phyloP scores from a whole-genome alignment of 1,140 invertebrate species.

The Planococcus citri region DNA sequence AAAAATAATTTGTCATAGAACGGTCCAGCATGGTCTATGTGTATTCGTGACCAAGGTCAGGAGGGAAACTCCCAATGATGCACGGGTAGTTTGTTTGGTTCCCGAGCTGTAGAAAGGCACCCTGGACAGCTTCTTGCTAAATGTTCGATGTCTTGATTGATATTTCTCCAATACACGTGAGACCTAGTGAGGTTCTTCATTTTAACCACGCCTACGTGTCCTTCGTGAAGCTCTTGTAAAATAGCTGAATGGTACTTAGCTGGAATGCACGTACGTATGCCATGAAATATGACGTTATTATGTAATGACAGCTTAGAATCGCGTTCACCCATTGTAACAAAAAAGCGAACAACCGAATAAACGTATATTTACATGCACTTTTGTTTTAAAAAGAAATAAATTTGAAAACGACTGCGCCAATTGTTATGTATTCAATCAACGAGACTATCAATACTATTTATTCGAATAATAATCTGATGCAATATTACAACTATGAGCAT shows the following conservation, averaged over 20 bases:
- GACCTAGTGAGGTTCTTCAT: conserved; percentile 39
- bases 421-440: no score
- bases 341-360: no score
- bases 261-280: neutral
- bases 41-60: conserved; percentile 15
- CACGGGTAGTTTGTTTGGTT: neutral
- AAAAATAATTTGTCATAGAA: conserved; percentile 33
- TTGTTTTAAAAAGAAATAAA: no score
- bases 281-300: neutral
- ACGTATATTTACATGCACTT: no score
- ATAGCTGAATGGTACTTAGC: neutral
- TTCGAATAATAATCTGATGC: no score
- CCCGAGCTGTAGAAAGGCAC: neutral
- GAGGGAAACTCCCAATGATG: conserved; percentile 2
- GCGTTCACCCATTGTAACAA: neutral
- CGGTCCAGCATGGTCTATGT: conserved; percentile 32
- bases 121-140: neutral
- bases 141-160: neutral
- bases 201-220: conserved; percentile 36
- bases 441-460: no score
- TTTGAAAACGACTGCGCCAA: no score
- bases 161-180: no score
- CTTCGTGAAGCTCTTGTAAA: conserved; percentile 33
- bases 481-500: no score
- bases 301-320: neutral